Base-by-base conservation (phyloP, 2,113 vertebrate genomes). In the Sula dactylatra region DNA sequence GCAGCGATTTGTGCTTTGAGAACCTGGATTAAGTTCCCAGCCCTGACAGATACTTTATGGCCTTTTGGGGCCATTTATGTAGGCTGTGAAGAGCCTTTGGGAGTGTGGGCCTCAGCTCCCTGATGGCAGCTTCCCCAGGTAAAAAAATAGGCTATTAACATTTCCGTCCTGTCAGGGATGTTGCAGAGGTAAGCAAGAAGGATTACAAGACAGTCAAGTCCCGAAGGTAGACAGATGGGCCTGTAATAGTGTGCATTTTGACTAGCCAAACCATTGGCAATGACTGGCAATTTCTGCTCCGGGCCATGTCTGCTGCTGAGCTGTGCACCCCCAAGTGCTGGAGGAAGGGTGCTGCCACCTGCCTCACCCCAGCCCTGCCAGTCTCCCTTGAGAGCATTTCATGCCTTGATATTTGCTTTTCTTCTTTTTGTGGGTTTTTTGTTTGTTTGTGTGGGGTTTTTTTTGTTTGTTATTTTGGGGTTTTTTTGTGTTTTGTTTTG, bases 211-310 rank as follows among this genome's bases (percentile, higher is more conserved):
- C 17, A 42, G 9, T 29, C 26, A 38, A 22, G 32, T 65, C 42
- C 52, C 3, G 1, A 6, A 79, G 52, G 47, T 7, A 26, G 52
- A 6, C 20, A 29, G 11, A 10, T n/a, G 34, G 45, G n/a, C 6
- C 7, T 74, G 6, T 25, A 17, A 27, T 7, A 56, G 16, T 2
- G 2, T 82, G 24, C 0, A 0, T 85, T 93, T 79, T 64, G 66
- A 56, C 87, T 87, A 89, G 22, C 27, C 29, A 81, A 83, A 58
- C 13, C 9, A 1, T 5, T 44, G 45, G 27, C 54, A 77, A 4
- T 1, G 3, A 40, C 27, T 45, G 45, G n/a, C 42, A 45, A 6
- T 66, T 54, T 92, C 42, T 59, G 19, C 64, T 77, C 31, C 56
- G 42, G 64, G 34, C 54, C 4, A 1, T 9, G 4, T 22, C 67